Base-by-base conservation (phyloP, 2,888 invertebrate species). In the Anarsia innoxiella region DNA sequence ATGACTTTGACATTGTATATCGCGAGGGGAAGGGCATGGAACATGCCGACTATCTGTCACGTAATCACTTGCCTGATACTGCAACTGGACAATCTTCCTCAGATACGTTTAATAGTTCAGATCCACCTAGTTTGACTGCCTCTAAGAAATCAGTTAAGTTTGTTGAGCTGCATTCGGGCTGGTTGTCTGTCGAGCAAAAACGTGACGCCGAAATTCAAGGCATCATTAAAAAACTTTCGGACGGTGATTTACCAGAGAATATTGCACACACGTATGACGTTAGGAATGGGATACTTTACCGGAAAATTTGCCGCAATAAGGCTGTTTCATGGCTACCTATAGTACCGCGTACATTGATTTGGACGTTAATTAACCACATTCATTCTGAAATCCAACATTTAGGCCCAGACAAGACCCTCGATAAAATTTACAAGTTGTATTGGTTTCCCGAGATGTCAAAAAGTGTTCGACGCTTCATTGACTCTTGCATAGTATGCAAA, bases 111-210 rank as follows among this genome's bases (percentile, higher is more conserved):
- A n/a, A n/a, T n/a, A n/a, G n/a, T n/a, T 31, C 19, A 8, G n/a
- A n/a, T n/a, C n/a, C n/a, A n/a, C n/a, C n/a, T n/a, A n/a, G n/a
- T n/a, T 12, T 19, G 8, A 29, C 14, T n/a, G 28, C n/a, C 5
- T 11, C 8, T 2, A n/a, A 28, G 28, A 28, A 41, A 37, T 23
- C 10, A 5, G 48, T 52, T 1, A 1, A 55, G 1, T 44, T 48
- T n/a, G 33, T 45, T 2, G 50, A 51, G 6, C 10, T 55, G 0
- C 44, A 53, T 9, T 3, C 38, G 0, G 44, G 40, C 0, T 59
- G 59, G 59, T 27, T 63, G 0, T 9, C 32, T 0, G 57, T 51
- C 0, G 60, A 61, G 19, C 61, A 63, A 31, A 31, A 51, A 14
- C 33, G 51, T 0, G 59, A 63, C 15, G 0, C 2, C 0, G 51